Conservation (phyloP, 2,888 invertebrate species). For the Drosophila fulvimacula region DNA sequence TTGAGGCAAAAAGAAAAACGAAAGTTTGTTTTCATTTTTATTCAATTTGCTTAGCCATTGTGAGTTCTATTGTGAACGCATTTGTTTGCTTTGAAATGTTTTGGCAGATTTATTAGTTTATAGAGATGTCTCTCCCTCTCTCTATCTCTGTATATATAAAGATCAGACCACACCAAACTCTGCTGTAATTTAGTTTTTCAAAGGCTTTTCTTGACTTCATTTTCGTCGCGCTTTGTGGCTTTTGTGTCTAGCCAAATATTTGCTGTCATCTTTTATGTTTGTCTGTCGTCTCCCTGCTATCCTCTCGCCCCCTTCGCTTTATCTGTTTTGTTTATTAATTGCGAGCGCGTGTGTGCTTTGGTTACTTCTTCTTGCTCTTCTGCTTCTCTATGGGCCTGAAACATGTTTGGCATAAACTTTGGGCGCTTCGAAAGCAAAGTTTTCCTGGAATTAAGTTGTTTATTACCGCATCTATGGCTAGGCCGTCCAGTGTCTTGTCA, state of each 20-base stretch:
- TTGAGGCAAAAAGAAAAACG: constrained; percentile 21
- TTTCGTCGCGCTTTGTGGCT: constrained; percentile 18
- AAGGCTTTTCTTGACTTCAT: constrained; percentile 26
- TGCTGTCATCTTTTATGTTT: constrained; percentile 53
- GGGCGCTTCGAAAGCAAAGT: constrained; percentile 23
- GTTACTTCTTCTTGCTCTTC: constrained; percentile 5
- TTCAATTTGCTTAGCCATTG: constrained; percentile 34
- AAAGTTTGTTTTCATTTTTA: constrained; percentile 50
- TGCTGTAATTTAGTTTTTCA: constrained; percentile 33
- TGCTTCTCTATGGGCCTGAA: constrained; percentile 17
- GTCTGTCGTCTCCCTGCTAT: constrained; percentile 6
- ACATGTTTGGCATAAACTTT: constrained; percentile 60
- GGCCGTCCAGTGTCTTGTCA: constrained; percentile 20
- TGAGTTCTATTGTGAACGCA: constrained; percentile 19
- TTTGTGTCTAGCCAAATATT: constrained; percentile 65
- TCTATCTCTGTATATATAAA: no score
- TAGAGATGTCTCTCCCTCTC: not conserved
- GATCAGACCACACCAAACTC: not conserved
- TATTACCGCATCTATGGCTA: constrained; percentile 56
- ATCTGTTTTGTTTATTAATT: constrained; percentile 62
- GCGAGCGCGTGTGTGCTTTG: constrained; percentile 44
- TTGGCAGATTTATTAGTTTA: constrained; percentile 50
- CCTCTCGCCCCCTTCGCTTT: constrained; percentile 7
- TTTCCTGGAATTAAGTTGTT: constrained; percentile 61
- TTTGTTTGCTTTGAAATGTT: constrained; percentile 19